Evolutionary conservation across 2,888 invertebrate species (phyloP), one percentile per base, ranked within the genome.

Genomic region (Limnephilus auricula): DNA sequence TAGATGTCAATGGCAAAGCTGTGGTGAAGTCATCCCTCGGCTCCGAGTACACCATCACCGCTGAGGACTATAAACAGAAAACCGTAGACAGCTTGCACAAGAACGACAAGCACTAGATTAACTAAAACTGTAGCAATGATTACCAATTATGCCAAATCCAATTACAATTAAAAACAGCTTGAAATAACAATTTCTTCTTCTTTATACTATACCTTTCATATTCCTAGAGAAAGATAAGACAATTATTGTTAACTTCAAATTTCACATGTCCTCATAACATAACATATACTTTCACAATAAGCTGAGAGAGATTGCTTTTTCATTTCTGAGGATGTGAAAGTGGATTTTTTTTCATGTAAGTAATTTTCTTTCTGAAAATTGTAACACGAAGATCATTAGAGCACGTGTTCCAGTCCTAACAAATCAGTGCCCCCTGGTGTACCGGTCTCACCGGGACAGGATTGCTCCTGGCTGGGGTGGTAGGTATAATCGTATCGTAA

Each of bases 1-100:
- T 95, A 93, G 95, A 96, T 94, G 94, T 94, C 5, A 93, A 95
- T 0, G 96, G 96, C 30, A 94, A 94, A 90, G 96, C 96, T 91
- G 94, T 95, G 93, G 94, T 96, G 2, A 93, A 94, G 79, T 94
- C 95, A 87, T 95, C 95, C 9, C 94, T 96, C 82, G 94, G 94
- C 91, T 95, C 95, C 80, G 93, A 94, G 15, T 96, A 96, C 93
- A 95, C 95, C 5, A 95, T 96, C 91, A 94, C 94, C 15, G 94
- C 94, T 32, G 95, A 94, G 78, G 95, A 95, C 1, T 94, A 94
- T 82, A 88, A 92, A 34, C n/a, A 83, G 84, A n/a, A 65, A 31
- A 85, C 30, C 0, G 32, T n/a, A 0, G 85, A 82, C 25, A 65
- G n/a, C 65, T 65, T 65, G 65, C 65, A 65, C 65, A 65, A 25